Conservation (phyloP, 2,888 invertebrate genomes). For the Mycalesis mineus region DNA sequence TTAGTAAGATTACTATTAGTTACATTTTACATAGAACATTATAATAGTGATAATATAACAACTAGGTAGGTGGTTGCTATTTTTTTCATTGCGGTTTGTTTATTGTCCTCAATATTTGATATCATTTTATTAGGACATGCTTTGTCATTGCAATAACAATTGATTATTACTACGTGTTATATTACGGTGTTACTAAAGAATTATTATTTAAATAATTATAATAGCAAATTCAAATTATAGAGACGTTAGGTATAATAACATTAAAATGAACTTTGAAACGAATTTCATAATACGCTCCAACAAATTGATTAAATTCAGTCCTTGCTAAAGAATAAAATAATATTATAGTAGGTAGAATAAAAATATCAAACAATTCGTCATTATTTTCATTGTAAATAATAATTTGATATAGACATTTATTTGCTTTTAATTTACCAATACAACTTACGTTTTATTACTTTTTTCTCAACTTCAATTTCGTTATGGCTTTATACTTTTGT, state of each 20-base stretch:
- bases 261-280: no score
- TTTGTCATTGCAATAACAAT: background rate
- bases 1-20: no score
- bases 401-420: background rate
- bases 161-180: background rate
- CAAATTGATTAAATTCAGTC: no score
- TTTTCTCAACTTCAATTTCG: background rate
- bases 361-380: background rate
- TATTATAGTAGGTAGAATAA: background rate
- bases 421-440: background rate
- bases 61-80: background rate
- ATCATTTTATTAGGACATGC: background rate
- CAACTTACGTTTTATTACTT: background rate
- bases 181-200: background rate
- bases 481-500: constrained; percentile 3
- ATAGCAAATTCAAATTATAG: background rate
- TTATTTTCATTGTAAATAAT: background rate
- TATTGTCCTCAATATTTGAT: background rate
- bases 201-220: no score
- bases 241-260: background rate
- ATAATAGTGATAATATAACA: no score
- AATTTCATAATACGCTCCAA: no score
- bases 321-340: no score
- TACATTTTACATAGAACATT: no score
- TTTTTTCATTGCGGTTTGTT: background rate